Base-by-base conservation (phyloP, 2,797 vertebrate species). In the Pempheris klunzingeri region DNA sequence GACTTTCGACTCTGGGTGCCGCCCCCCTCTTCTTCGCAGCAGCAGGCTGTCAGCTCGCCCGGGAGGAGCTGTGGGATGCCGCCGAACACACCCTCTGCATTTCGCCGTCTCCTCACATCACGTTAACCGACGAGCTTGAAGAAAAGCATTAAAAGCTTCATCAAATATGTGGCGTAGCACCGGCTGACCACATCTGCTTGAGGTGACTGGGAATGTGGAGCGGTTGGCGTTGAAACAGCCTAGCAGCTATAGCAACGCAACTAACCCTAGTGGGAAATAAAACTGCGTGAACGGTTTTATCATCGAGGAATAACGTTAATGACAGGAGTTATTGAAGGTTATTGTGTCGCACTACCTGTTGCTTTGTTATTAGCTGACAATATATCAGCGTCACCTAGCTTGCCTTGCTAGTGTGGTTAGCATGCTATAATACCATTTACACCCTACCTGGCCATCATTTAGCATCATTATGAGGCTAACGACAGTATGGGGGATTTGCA, bases 121-220 rank as follows among this genome's bases (percentile, higher is more conserved):
- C 50, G 39, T 7, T 50, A 61, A 61, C 30, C 57, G 36, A 52
- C 38, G 43, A 52, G 58, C 62, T 12, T n/a, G n/a, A n/a, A n/a
- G 43, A 43, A 39, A 34, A 77, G n/a, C 66, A 62, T 9, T 26
- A 3, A 36, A 20, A 20, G 24, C 39, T n/a, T 41, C 34, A 3
- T 15, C 55, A 17, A 73, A 66, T 49, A 90, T 92, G 90, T 81
- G 84, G 82, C 81, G 78, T n/a, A 77, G 81, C 9, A 26, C 43
- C 60, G 87, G 85, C 7, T 90, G 81, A 90, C 26, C 32, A 44
- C 83, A n/a, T 82, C 79, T 49, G 62, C 34, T 49, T 26, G 30
- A 91, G 90, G 91, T 91, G 82, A 85, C 53, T 39, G 54, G 12
- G 24, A 49, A 4, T 30, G 24, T 46, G 12, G 61, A 39, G 43